Evolutionary conservation across 30 jellyfish, hydroid and myxozoan genomes (phyloP).

Genomic region (Chironex yamaguchii): DNA sequence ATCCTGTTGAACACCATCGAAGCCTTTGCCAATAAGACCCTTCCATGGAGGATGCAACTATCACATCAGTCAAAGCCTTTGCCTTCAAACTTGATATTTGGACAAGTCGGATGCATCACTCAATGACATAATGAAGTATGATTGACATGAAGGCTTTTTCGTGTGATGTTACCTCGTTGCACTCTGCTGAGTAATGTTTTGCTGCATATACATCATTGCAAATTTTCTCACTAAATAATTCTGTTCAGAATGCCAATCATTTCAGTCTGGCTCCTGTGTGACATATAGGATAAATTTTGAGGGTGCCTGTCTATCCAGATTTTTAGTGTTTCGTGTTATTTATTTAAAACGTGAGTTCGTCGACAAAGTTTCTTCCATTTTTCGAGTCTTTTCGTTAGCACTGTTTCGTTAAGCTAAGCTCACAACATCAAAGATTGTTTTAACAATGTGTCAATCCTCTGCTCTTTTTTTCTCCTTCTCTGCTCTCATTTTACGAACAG

Average conservation of each 20-base stretch:
- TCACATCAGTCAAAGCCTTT: too few relatives aligned
- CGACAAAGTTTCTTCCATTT: constrained; percentile 51
- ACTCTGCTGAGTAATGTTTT: constrained; percentile 22
- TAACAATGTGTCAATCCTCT: constrained; percentile 20
- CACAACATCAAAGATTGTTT: constrained; percentile 30
- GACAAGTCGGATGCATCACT: too few relatives aligned
- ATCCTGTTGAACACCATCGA: too few relatives aligned
- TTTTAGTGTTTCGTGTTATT: constrained; percentile 40
- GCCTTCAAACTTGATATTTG: too few relatives aligned
- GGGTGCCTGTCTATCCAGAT: constrained; percentile 57
- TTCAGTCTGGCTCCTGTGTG: constrained; percentile 45
- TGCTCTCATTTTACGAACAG: constrained; percentile 18
- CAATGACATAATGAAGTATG: constrained; percentile 28
- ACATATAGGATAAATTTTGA: constrained; percentile 26
- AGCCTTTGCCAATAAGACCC: too few relatives aligned
- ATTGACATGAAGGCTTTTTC: constrained; percentile 48
- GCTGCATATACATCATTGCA: constrained; percentile 8
- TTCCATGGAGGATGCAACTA: too few relatives aligned
- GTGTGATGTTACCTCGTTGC: constrained; percentile 58
- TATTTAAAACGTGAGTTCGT: constrained; percentile 39
- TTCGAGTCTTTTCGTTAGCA: constrained; percentile 14
- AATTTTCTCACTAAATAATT: constrained; percentile 11
- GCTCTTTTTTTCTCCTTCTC: constrained; percentile 20
- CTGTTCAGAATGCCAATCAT: constrained; percentile 48
- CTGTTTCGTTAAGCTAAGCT: constrained; percentile 49